Percentiles rank a stretch among this genome's conserved stretches.
phyloP scores from a whole-genome alignment of 2,888 invertebrate species.

The Drosophila longiperda region DNA sequence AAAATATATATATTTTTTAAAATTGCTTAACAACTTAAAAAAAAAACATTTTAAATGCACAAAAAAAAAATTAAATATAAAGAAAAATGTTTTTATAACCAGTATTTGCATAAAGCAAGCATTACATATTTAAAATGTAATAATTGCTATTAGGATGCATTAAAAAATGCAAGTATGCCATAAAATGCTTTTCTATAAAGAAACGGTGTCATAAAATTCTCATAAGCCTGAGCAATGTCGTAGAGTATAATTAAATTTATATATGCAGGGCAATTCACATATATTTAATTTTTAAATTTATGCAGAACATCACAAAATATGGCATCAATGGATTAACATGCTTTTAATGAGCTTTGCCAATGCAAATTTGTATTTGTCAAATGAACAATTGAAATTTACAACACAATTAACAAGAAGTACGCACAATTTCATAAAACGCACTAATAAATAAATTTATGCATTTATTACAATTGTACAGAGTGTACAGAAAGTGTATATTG shows the following conservation, averaged over 20 bases:
- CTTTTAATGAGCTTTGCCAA: constrained; percentile 60
- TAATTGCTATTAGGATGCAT: constrained; percentile 5
- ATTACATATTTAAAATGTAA: not conserved
- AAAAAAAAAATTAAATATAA: not conserved
- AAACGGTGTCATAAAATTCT: constrained; percentile 3
- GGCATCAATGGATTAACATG: constrained; percentile 52
- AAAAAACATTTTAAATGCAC: not conserved
- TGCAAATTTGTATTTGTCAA: constrained; percentile 44
- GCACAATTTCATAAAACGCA: constrained; percentile 37
- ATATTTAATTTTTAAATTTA: constrained; percentile 32
- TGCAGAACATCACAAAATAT: constrained; percentile 44
- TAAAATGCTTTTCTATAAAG: not conserved
- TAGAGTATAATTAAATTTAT: not conserved
- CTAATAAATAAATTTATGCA: constrained; percentile 33
- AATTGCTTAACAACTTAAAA: not conserved
- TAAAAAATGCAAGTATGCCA: not conserved
- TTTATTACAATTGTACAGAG: constrained; percentile 6
- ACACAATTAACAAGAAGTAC: constrained; percentile 55
- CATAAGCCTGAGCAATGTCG: not conserved
- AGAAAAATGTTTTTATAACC: not conserved
- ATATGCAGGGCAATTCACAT: not conserved
- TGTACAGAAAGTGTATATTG: not conserved
- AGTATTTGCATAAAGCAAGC: not conserved
- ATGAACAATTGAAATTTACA: constrained; percentile 52
- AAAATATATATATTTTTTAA: not conserved